Base-by-base conservation (phyloP, 2,113 vertebrate species). In the Mola mola region DNA sequence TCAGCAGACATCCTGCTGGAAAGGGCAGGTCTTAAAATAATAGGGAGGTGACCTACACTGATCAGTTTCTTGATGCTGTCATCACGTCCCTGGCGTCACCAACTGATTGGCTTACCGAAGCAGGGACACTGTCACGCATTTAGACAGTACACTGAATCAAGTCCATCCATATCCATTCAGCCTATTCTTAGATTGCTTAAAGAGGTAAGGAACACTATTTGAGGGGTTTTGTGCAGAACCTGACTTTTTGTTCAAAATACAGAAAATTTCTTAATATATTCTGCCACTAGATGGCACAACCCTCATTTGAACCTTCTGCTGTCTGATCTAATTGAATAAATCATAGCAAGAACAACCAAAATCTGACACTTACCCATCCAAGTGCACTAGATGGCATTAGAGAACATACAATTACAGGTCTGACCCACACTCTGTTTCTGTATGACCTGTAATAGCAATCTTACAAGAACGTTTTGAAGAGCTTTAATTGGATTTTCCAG, bases 331-430 rank as follows among this genome's bases (percentile, higher is more conserved):
- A 17, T 20, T 29, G 5, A 57, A 31, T 17, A 24, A 52, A 44
- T 62, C 9, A 36, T 16, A 21, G 6, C 5, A 53, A 13, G 1
- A 49, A 21, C 1, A 37, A 16, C 11, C 5, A 5, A 29, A 17
- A 44, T 2, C 5, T 7, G 2, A n/a, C 25, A 60, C 75, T 49
- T 64, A 42, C 36, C 40, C 38, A 36, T 60, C 6, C 2, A 46
- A 7, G 55, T 2, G 58, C 84, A 78, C 84, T 84, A 87, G 88
- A 79, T 85, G 83, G 87, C 81, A 71, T 53, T 24, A 79, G 36
- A 82, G 75, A 62, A 81, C 59, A 44, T 12, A 33, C 1, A 72
- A 79, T 64, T 15, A 4, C 5, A 22, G 3, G 8, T 1, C 2
- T 44, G 33, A 43, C 6, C 7, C 22, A 61, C n/a, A 36, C 12